Evolutionary conservation across 2,888 invertebrate species (phyloP).

Genomic region (Ochropleura leucogaster): DNA sequence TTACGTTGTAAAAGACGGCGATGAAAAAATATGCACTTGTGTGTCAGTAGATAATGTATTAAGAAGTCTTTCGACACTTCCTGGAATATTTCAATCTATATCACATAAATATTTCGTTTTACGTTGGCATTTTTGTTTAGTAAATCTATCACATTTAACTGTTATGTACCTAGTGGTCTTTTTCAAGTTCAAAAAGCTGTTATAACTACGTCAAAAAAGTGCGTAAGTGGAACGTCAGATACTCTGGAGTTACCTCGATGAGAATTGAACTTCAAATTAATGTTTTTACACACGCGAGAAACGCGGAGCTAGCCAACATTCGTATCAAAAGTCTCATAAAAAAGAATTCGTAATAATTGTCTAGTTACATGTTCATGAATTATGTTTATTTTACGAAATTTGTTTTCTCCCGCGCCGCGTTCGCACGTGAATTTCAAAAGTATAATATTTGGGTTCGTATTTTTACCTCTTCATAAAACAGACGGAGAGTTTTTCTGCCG

Average conservation of each 20-base stretch:
- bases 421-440: conserved; percentile 53
- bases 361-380: conserved; percentile 58
- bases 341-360: conserved; percentile 61
- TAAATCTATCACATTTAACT: conserved; percentile 22
- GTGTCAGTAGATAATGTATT: conserved; percentile 31
- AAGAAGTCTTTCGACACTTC: conserved; percentile 21
- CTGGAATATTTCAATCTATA: conserved; percentile 21
- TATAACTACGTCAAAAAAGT: neutral
- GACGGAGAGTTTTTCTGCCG: conserved; percentile 61
- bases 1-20: conserved; percentile 30
- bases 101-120: conserved; percentile 27
- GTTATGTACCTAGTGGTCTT: neutral
- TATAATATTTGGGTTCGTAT: conserved; percentile 67
- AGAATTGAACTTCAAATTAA: conserved; percentile 9
- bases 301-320: conserved; percentile 18
- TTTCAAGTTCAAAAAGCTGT: neutral
- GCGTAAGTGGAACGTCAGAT: neutral
- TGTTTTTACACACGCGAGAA: conserved; percentile 6
- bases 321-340: conserved; percentile 43
- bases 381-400: conserved; percentile 61
- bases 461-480: conserved; percentile 73
- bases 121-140: neutral
- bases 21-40: conserved; percentile 45
- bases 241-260: neutral
- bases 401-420: conserved; percentile 53